A percentile compares a stretch with the other conserved stretches of the same genome.
These are phyloP conservation scores for Tipula vernalis DNA, from an alignment of 2,888 invertebrate genomes.

Conservation along the genomic window DNA sequence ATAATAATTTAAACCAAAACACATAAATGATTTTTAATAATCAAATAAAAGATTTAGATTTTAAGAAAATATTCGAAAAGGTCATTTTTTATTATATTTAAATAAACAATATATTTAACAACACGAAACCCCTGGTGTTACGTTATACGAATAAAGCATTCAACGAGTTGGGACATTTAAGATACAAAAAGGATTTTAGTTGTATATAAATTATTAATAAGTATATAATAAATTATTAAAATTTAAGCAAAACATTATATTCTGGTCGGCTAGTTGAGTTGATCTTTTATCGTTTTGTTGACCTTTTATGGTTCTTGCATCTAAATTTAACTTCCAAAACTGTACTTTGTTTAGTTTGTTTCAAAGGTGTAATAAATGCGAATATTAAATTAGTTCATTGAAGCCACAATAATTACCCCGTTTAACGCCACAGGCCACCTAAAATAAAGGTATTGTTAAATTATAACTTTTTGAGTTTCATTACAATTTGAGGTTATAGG, in stretches of 20 bases:
- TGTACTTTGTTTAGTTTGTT: too few species aligned
- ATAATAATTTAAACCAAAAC: not conserved
- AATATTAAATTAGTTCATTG: too few species aligned
- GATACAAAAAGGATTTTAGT: not conserved
- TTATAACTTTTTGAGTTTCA: too few species aligned
- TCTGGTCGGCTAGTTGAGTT: too few species aligned
- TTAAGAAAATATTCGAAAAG: not conserved
- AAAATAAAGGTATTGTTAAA: too few species aligned
- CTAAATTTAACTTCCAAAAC: too few species aligned
- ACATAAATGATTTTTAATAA: not conserved
- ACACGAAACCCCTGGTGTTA: not conserved
- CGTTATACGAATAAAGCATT: not conserved
- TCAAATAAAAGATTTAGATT: not conserved
- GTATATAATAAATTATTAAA: not conserved
- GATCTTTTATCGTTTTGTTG: too few species aligned
- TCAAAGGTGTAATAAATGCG: too few species aligned
- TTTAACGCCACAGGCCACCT: too few species aligned
- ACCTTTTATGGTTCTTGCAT: too few species aligned
- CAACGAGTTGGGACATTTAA: not conserved
- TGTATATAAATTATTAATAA: not conserved
- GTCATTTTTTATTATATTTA: not conserved
- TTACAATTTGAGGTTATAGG: too few species aligned
- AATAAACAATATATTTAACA: not conserved
- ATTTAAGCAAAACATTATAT: not conserved
- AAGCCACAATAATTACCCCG: too few species aligned